phyloP scores from a whole-genome alignment of 2,797 vertebrate species.

The Fringilla coelebs region DNA sequence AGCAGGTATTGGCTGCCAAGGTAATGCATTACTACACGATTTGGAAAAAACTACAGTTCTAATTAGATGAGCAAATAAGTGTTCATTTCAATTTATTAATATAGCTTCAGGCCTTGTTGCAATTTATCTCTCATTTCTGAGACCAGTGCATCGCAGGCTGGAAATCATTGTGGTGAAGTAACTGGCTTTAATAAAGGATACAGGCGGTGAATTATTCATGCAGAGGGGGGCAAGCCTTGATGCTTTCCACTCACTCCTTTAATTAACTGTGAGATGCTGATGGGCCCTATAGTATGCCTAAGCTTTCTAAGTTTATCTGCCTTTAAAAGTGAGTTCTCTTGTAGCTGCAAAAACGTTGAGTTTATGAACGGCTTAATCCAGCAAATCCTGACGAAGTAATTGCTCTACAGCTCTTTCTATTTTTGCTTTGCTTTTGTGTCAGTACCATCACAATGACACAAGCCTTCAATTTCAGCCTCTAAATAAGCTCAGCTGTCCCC shows the following conservation, averaged over 20 bases:
- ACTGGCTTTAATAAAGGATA: slow-evolving; percentile 80
- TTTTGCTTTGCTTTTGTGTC: neutral
- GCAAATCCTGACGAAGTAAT: neutral
- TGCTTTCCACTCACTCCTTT: slow-evolving; percentile 75
- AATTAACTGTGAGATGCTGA: slow-evolving; percentile 78
- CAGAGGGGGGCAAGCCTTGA: slow-evolving; percentile 63
- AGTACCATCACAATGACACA: neutral
- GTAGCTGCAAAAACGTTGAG: neutral
- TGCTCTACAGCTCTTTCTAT: neutral
- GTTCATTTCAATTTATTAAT: slow-evolving; percentile 82
- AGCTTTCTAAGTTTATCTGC: slow-evolving; percentile 66
- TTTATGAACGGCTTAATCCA: slow-evolving; percentile 48
- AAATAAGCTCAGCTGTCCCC: neutral
- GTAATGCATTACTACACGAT: slow-evolving; percentile 67
- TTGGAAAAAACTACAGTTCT: slow-evolving; percentile 74
- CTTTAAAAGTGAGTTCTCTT: slow-evolving; percentile 48
- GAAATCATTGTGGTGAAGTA: slow-evolving; percentile 77
- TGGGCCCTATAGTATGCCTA: slow-evolving; percentile 21
- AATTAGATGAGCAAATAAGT: slow-evolving; percentile 84
- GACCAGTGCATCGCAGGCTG: slow-evolving; percentile 67
- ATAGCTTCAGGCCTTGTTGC: slow-evolving; percentile 77
- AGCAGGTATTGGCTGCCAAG: slow-evolving; percentile 66
- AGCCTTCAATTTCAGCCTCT: neutral
- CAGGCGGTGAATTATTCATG: slow-evolving; percentile 79
- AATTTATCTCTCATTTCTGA: slow-evolving; percentile 79